Evolutionary conservation across 2,113 vertebrate species (phyloP).

Genomic region (Xyrauchen texanus): DNA sequence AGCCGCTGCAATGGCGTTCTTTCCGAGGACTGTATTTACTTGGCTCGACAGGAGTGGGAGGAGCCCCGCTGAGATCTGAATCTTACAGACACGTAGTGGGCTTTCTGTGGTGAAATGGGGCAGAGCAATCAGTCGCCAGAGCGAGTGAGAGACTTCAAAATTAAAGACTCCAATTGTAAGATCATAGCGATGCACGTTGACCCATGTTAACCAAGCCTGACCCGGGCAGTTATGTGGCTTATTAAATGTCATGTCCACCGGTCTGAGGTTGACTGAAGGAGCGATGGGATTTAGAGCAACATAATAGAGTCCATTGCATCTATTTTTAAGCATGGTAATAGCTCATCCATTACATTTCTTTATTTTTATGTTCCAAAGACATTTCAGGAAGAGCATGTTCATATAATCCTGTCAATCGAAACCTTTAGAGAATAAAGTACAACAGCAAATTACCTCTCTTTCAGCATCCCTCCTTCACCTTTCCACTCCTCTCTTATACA

Average conservation of each 20-base stretch:
- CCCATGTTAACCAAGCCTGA: not conserved
- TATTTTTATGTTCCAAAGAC: constrained; percentile 1
- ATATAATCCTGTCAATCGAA: constrained; percentile 1
- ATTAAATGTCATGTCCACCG: constrained; percentile 22
- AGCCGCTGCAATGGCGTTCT: constrained; percentile 7
- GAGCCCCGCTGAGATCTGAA: constrained; percentile 38
- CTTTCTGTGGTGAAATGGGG: not conserved
- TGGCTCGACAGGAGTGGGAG: constrained; percentile 50
- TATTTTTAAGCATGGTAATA: constrained; percentile 5
- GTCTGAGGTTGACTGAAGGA: not conserved
- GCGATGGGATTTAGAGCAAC: not conserved
- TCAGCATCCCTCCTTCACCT: not conserved
- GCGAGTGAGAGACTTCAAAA: constrained; percentile 4
- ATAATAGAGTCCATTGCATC: not conserved
- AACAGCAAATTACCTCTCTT: not conserved
- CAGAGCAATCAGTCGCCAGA: constrained; percentile 1
- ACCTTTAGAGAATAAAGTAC: not conserved
- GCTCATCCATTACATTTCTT: not conserved
- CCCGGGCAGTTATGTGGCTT: not conserved
- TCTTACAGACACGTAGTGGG: constrained; percentile 40
- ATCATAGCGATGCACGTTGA: not conserved
- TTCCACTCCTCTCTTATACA: not conserved
- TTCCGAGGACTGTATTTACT: constrained; percentile 56
- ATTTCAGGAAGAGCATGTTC: constrained; percentile 18
- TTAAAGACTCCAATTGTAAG: not conserved